phyloP scores from a whole-genome alignment of 2,797 vertebrate species.

The Echiichthys vipera region DNA sequence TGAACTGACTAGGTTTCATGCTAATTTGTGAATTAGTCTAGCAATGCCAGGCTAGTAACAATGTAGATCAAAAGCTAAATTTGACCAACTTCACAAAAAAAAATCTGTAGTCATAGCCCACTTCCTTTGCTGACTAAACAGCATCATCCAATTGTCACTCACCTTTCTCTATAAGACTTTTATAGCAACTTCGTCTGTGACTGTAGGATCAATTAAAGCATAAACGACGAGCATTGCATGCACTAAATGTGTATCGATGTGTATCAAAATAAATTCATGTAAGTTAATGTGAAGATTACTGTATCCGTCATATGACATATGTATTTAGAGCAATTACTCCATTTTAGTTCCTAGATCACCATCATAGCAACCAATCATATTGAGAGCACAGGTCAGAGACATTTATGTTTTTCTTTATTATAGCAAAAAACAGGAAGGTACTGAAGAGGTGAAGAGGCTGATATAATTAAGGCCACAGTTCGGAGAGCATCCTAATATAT shows the following conservation, averaged over 20 bases:
- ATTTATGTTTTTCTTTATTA: slow-evolving; percentile 39
- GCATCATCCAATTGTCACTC: slow-evolving; percentile 11
- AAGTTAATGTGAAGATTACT: background rate
- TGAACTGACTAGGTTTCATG: too few species aligned
- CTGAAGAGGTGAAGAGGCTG: slow-evolving; percentile 29
- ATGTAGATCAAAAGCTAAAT: background rate
- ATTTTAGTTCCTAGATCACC: slow-evolving; percentile 11
- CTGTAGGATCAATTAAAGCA: slow-evolving; percentile 25
- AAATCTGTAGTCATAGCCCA: too few species aligned
- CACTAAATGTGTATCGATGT: too few species aligned
- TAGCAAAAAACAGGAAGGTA: slow-evolving; percentile 7
- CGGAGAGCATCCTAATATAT: slow-evolving; percentile 46
- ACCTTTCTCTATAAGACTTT: slow-evolving; percentile 7
- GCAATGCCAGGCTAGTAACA: too few species aligned
- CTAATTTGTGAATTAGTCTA: too few species aligned
- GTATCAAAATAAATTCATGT: background rate
- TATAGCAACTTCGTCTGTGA: slow-evolving; percentile 14
- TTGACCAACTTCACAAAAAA: background rate
- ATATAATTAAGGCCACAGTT: slow-evolving; percentile 54
- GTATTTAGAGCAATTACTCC: background rate
- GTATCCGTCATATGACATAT: background rate
- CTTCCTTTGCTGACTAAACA: background rate
- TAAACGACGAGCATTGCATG: slow-evolving; percentile 3
- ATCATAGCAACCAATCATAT: slow-evolving; percentile 20
- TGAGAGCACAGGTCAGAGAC: slow-evolving; percentile 48